phyloP scores from a whole-genome alignment of 2,113 vertebrate species.

The Callospermophilus lateralis region DNA sequence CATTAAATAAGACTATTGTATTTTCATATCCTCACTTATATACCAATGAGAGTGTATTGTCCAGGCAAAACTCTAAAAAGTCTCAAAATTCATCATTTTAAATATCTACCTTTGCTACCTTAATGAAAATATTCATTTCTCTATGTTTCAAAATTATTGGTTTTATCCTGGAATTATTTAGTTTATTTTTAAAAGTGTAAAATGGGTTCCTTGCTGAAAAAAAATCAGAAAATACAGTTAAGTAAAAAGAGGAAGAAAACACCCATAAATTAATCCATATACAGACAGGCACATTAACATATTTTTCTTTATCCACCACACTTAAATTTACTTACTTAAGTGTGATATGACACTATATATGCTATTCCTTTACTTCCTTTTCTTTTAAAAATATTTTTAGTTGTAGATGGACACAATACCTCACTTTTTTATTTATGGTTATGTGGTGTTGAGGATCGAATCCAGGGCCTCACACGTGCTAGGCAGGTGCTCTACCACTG shows the following conservation, averaged over 20 bases:
- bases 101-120: background rate
- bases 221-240: background rate
- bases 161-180: conserved; percentile 27
- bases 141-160: background rate
- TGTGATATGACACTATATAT: background rate
- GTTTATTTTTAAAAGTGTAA: background rate
- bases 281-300: background rate
- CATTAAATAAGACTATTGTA: background rate
- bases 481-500: too few relatives aligned
- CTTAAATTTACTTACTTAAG: background rate
- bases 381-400: background rate
- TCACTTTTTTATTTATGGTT: too few relatives aligned
- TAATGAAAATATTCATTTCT: background rate
- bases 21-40: conserved; percentile 3
- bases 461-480: too few relatives aligned
- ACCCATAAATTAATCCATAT: background rate
- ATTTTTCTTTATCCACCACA: background rate
- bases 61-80: background rate
- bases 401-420: too few relatives aligned
- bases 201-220: background rate
- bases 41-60: background rate
- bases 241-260: conserved; percentile 1
- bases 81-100: background rate
- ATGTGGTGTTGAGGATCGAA: too few relatives aligned
- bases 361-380: background rate